Percentiles rank a stretch among this genome's conserved stretches.
phyloP scores from a whole-genome alignment of 2,888 invertebrate genomes.

The Dasypolia templi region DNA sequence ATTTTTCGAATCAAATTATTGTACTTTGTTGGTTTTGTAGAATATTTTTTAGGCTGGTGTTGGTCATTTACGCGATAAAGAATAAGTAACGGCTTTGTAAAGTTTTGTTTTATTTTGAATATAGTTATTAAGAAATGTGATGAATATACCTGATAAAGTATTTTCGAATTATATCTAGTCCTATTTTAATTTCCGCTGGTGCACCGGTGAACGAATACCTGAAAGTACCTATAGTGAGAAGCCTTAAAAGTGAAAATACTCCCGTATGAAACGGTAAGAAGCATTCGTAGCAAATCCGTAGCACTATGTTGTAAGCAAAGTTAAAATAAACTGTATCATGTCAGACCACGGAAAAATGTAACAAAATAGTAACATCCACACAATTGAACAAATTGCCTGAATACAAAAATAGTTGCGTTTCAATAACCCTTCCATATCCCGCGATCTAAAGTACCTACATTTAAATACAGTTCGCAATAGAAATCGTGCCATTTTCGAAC shows the following conservation, averaged over 20 bases:
- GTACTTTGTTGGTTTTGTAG: constrained; percentile 14
- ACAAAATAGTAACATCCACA: constrained; percentile 9
- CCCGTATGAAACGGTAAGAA: background rate
- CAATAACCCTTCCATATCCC: constrained; percentile 23
- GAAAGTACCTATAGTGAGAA: background rate
- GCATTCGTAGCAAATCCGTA: constrained; percentile 7
- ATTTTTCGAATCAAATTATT: constrained; percentile 20
- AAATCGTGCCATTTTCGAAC: constrained; percentile 66
- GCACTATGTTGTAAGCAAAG: background rate
- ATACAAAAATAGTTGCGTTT: constrained; percentile 29
- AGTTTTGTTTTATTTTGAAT: background rate
- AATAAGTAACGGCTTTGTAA: background rate
- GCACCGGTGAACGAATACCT: background rate
- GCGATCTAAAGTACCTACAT: constrained; percentile 26
- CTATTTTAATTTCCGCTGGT: background rate
- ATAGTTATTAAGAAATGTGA: background rate
- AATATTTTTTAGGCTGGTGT: constrained; percentile 1
- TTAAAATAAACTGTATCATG: constrained; percentile 18
- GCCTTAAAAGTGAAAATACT: constrained; percentile 1
- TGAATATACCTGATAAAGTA: no score
- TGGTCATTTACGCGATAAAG: background rate
- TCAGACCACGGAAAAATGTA: background rate
- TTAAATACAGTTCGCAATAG: constrained; percentile 67
- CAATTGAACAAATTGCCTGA: constrained; percentile 23
- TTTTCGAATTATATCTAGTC: background rate